Evolutionary conservation across 2,797 vertebrate species (phyloP).

Genomic region (Pantherophis alleghaniensis): DNA sequence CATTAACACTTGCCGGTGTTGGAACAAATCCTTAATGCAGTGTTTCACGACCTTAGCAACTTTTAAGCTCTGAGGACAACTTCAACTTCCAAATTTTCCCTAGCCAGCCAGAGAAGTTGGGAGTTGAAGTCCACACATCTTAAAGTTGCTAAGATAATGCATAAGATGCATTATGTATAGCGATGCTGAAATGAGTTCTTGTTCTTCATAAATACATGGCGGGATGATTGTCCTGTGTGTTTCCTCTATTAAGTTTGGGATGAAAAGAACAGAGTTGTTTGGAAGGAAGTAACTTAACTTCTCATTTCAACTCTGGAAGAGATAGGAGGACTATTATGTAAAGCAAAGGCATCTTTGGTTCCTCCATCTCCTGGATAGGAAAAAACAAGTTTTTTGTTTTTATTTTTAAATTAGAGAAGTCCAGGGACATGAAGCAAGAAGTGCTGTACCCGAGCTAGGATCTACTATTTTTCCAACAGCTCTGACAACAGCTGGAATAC

Average conservation of each 20-base stretch:
- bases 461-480: neutral
- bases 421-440: neutral
- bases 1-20: neutral
- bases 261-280: neutral
- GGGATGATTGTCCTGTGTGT: neutral
- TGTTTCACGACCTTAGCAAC: neutral
- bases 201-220: neutral
- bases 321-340: neutral
- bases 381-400: neutral
- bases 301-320: neutral
- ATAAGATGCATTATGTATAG: neutral
- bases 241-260: neutral
- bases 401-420: neutral
- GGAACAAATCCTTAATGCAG: neutral
- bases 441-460: neutral
- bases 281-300: neutral
- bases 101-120: neutral
- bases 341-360: neutral
- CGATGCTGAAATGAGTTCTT: neutral
- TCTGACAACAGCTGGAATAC: neutral
- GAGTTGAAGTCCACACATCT: neutral
- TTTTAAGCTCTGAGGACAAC: neutral
- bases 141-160: neutral
- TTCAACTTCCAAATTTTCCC: neutral
- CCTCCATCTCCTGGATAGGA: neutral